These are phyloP conservation scores for Hesperia comma DNA, from an alignment of 2,888 invertebrate genomes.

Conservation along the genomic window DNA sequence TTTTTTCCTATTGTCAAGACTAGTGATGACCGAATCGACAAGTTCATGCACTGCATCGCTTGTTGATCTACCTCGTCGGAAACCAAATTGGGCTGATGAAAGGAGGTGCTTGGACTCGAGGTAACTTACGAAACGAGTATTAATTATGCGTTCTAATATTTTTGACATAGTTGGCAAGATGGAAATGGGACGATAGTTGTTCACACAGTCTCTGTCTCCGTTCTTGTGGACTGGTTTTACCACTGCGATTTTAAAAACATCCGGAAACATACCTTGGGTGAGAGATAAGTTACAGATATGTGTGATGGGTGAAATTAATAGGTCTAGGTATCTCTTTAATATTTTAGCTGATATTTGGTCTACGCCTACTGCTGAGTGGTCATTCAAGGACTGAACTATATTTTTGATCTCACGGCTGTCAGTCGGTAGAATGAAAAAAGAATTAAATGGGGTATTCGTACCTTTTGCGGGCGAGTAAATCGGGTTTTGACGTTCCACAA, in stretches of 20 bases:
- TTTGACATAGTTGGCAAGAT: slow-evolving; percentile 34
- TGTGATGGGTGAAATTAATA: slow-evolving; percentile 23
- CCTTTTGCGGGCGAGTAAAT: neutral
- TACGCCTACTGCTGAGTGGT: slow-evolving; percentile 35
- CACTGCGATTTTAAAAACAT: slow-evolving; percentile 33
- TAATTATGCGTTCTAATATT: slow-evolving; percentile 28
- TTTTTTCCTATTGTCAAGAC: slow-evolving; percentile 19
- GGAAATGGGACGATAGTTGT: too few relatives aligned
- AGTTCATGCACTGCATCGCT: slow-evolving; percentile 15
- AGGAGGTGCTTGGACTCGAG: slow-evolving; percentile 4
- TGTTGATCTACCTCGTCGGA: slow-evolving; percentile 16
- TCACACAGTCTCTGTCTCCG: slow-evolving; percentile 28
- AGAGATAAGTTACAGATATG: slow-evolving; percentile 33
- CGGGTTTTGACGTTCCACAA: neutral
- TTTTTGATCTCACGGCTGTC: slow-evolving; percentile 26
- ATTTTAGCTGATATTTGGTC: slow-evolving; percentile 32
- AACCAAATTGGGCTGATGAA: slow-evolving; percentile 8
- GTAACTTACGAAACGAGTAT: slow-evolving; percentile 15
- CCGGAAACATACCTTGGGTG: slow-evolving; percentile 28
- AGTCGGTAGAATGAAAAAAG: slow-evolving; percentile 23
- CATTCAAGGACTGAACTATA: slow-evolving; percentile 15
- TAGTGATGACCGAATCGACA: neutral
- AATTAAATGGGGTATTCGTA: neutral
- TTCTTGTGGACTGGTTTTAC: slow-evolving; percentile 36
- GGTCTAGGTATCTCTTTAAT: slow-evolving; percentile 24